phyloP scores from a whole-genome alignment of 1,140 invertebrate species.

The Tribolium madens region DNA sequence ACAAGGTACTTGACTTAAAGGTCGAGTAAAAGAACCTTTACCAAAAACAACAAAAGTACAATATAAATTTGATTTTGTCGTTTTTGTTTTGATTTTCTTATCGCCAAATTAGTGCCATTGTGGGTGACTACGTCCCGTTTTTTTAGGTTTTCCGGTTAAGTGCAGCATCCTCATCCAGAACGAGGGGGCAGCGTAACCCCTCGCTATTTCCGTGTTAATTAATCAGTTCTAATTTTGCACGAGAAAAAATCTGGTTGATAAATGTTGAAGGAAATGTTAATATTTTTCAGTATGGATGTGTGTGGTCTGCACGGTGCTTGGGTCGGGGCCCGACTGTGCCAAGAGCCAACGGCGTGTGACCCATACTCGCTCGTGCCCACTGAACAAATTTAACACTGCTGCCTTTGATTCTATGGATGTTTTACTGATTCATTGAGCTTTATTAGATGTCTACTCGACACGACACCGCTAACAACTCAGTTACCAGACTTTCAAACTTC shows the following conservation, averaged over 20 bases:
- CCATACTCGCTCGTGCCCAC: constrained; percentile 56
- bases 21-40: background rate
- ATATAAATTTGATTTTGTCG: no score
- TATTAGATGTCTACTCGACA: constrained; percentile 23
- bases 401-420: constrained; percentile 57
- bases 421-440: constrained; percentile 58
- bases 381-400: constrained; percentile 60
- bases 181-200: background rate
- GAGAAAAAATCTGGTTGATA: constrained; percentile 38
- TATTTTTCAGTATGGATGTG: constrained; percentile 49
- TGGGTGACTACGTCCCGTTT: no score
- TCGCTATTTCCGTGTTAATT: constrained; percentile 24
- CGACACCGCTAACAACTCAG: background rate
- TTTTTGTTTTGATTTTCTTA: no score
- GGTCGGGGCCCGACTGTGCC: constrained; percentile 47
- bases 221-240: constrained; percentile 48
- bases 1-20: background rate
- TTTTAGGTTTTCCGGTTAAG: constrained; percentile 1
- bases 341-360: constrained; percentile 56
- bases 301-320: constrained; percentile 59
- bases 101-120: no score
- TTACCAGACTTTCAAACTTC: background rate
- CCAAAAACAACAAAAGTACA: no score
- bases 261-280: constrained; percentile 48
- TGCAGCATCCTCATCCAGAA: background rate